A percentile compares a stretch with the other conserved stretches of the same genome.
Evolutionary conservation across 2,113 vertebrate genomes (phyloP).

Genomic region (Loxodonta africana): DNA sequence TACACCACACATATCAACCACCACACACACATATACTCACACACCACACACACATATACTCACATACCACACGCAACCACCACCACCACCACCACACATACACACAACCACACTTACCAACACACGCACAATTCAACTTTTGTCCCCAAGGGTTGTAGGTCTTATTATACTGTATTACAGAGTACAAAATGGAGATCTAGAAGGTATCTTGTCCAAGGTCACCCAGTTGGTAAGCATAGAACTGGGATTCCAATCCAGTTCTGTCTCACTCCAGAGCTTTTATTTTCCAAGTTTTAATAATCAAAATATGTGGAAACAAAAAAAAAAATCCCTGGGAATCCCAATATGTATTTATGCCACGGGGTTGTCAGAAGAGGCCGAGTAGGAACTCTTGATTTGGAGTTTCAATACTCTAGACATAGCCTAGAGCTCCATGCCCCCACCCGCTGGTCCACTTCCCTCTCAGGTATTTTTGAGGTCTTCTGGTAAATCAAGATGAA

Average conservation of each 20-base stretch:
- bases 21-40: not conserved
- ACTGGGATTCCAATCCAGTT: not conserved
- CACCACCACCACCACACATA: too few relatives aligned
- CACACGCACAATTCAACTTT: not conserved
- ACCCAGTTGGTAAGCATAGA: not conserved
- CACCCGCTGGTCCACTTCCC: not conserved
- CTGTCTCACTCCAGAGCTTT: not conserved
- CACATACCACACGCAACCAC: too few relatives aligned
- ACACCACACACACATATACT: not conserved
- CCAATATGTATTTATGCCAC: not conserved
- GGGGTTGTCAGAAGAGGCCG: not conserved
- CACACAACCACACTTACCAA: too few relatives aligned
- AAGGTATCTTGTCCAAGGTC: not conserved
- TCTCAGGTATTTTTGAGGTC: not conserved
- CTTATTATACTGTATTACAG: not conserved
- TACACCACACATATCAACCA: not conserved
- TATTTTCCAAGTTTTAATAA: not conserved
- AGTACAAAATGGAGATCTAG: not conserved
- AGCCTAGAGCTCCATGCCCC: too few relatives aligned
- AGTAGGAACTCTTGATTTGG: not conserved
- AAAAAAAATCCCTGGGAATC: not conserved
- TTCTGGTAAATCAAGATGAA: not conserved
- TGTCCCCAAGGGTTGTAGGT: not conserved
- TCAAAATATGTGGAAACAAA: not conserved
- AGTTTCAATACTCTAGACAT: not conserved